Base-by-base conservation (phyloP, 2,797 vertebrate genomes). In the Acrocephalus scirpaceus region DNA sequence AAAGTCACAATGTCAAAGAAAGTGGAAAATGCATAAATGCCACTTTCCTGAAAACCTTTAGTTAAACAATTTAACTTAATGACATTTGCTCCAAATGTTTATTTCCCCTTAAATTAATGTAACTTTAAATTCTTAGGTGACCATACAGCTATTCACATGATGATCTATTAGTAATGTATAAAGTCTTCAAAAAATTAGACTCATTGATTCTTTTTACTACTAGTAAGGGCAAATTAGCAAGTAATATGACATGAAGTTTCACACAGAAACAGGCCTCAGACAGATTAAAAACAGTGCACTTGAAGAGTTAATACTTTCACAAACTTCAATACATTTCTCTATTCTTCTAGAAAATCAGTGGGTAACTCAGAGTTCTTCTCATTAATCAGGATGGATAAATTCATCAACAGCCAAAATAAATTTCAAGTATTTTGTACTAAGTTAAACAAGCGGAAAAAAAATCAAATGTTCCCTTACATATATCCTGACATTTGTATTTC, bases 1-100 rank as follows among this genome's bases (percentile, higher is more conserved):
- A 91, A 90, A 88, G 13, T 65, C 75, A 85, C 18, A 56, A 12
- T 27, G 26, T 61, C 67, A 93, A 89, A 86, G 38, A 73, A 47
- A 74, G 14, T 42, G 15, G 11, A 78, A 71, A 85, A 53, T 36
- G 16, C 34, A 26, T 53, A 87, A 78, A 72, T 38, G 11, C 23
- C 18, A 23, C 7, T 48, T 69, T 78, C 29, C 21, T 72, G 23
- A 82, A 75, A 73, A 75, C 4, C 8, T 47, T 65, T 57, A 51
- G 29, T 38, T 88, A 83, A 93, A 20, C 2, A 23, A 34, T 83
- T 66, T 70, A n/a, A 34, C 11, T 56, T n/a, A 42, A 7, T 54
- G 26, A 65, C 10, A 56, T 56, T 80, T 93, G 25, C 40, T 44
- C 18, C 7, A 84, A 38, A 74, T 13, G 17, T 51, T 72, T 57